phyloP scores from a whole-genome alignment of 2,797 vertebrate genomes.

The Hylomyscus alleni region DNA sequence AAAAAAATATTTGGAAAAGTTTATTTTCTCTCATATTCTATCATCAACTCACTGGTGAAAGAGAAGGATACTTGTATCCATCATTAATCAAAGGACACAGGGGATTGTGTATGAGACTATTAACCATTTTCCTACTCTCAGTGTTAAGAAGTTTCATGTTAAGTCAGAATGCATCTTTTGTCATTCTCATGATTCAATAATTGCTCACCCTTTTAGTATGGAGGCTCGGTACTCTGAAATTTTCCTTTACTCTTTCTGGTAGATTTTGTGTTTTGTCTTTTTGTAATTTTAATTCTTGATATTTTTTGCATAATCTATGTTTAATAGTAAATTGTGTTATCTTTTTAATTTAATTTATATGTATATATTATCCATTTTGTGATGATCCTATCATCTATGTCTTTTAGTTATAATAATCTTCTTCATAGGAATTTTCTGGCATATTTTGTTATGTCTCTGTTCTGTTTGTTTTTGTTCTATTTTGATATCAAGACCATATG shows the following conservation, averaged over 20 bases:
- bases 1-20: neutral
- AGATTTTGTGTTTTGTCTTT: neutral
- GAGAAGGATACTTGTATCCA: neutral
- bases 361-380: neutral
- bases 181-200: neutral
- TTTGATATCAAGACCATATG: neutral
- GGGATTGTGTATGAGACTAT: neutral
- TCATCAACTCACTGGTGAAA: neutral
- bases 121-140: neutral
- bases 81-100: neutral
- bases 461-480: neutral
- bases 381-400: neutral
- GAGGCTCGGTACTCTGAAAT: neutral
- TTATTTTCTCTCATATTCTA: neutral
- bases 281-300: neutral
- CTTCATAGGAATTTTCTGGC: neutral
- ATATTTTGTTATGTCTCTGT: neutral
- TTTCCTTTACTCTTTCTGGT: neutral
- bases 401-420: neutral
- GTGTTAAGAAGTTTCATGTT: neutral
- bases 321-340: neutral
- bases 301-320: neutral
- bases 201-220: accelerated
- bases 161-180: neutral
- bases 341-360: neutral